Percentiles rank a stretch among this genome's conserved stretches.
Evolutionary conservation across 2,113 vertebrate genomes (phyloP).

Genomic region (Otis tarda): DNA sequence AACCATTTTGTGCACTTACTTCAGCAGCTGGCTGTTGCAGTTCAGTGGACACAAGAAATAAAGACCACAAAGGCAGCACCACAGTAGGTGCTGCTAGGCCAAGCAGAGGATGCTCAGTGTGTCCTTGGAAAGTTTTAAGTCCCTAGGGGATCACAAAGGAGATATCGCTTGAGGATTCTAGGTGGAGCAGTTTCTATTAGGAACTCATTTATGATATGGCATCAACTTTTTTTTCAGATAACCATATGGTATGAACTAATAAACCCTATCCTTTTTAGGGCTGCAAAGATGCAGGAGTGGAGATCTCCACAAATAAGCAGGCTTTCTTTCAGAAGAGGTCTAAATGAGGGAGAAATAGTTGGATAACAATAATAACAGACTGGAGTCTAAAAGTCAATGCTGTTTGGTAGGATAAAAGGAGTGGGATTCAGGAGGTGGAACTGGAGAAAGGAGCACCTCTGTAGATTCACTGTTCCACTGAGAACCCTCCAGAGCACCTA

Average conservation of each 20-base stretch:
- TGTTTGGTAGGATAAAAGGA: not conserved
- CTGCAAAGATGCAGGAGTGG: not conserved
- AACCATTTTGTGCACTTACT: not conserved
- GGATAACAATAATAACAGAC: not conserved
- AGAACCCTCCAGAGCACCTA: not conserved
- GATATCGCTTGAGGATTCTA: not conserved
- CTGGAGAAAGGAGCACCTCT: accelerated
- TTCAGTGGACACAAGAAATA: constrained; percentile 2
- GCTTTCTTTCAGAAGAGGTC: not conserved
- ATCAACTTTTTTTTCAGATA: not conserved
- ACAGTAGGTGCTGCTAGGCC: not conserved
- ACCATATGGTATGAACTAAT: not conserved
- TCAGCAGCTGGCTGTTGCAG: constrained; percentile 9
- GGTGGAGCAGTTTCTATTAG: not conserved
- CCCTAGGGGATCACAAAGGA: not conserved
- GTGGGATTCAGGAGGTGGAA: not conserved
- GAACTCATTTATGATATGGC: not conserved
- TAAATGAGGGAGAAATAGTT: not conserved
- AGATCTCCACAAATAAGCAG: not conserved
- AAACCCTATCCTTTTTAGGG: accelerated
- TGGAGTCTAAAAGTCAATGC: not conserved
- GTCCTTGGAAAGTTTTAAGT: not conserved
- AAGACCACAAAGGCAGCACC: not conserved
- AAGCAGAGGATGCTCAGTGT: not conserved
- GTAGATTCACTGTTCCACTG: too few species aligned